Base-by-base conservation (phyloP, 2,888 invertebrate genomes). In the Druceiella hillmani region DNA sequence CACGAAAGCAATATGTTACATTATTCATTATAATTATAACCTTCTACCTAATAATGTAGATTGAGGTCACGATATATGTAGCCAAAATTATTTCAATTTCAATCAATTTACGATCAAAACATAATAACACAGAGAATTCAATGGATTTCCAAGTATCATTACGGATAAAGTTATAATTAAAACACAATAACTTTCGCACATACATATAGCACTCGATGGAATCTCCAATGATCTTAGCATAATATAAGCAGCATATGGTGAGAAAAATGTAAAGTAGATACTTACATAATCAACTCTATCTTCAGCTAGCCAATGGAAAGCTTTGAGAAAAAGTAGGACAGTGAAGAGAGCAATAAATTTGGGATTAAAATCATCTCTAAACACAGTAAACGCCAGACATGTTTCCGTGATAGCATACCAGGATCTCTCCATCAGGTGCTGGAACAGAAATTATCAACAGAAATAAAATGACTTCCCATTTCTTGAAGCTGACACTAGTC, bases 351-450 rank as follows among this genome's bases (percentile, higher is more conserved):
- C 95, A 52, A 99, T 93, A 74, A 99, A 99, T 60, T 91, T 89
- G 9, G 92, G 92, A 73, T 92, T 95, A 62, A 99, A 97, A 59
- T 99, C 99, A 73, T 99, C 99, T 57, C 97, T 78, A 66, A 98
- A 98, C 6, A 98, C 94, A 26, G 98, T 99, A 62, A 99, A 99
- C 6, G 99, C 99, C 54, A 99, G 71, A 66, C 99, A 99, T 12
- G 99, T 99, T 73, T 99, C 99, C n/a, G 98, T 97, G 42, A 99
- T 85, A 4, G 99, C 98, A 74, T 99, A 99, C 98, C 99, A 97
- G 30, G 95, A 92, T 50, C 95, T 78, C 62, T 99, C 99, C 62
- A 97, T 87, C 54, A 99, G 74, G 71, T 98, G 97, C 91, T 93
- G 69, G 44, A 81, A 77, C 50, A 54, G 54, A 50, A 50, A 42